Evolutionary conservation across 2,888 invertebrate genomes (phyloP), one percentile per base, ranked within the genome.

Genomic region (Terebella lapidaria): DNA sequence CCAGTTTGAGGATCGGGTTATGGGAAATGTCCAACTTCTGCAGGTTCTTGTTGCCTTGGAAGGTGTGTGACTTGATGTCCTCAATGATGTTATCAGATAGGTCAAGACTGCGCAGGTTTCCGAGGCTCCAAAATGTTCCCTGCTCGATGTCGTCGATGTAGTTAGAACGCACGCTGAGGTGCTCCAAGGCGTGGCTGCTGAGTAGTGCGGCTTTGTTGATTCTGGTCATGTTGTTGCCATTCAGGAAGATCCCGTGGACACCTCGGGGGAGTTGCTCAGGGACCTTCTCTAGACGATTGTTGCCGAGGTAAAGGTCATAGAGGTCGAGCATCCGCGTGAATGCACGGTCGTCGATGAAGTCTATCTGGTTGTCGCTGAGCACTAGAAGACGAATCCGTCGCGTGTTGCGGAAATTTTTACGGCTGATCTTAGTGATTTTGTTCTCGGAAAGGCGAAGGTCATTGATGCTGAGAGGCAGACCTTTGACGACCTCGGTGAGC

Each of bases 371-470:
- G 78, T 91, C 89, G 70, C 87, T 87, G 63, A 95, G 82, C 54
- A 92, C 86, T 66, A 95, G 87, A 67, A 90, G 82, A 72, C 88
- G 88, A 62, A 95, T 86, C 77, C 89, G 89, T 61, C 89, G 89
- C 5, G 93, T 90, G 53, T 92, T 92, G 1, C 90, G 46, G 74
- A 94, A 94, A 25, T 91, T 90, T 76, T 89, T 89, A 3, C 88
- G 87, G 64, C 85, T 85, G 2, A 76, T 67, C 47, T 67, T 60
- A 15, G 57, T 69, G 74, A 94, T 88, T 79, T 89, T 87, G 81
- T 93, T 92, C 75, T 91, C 89, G 47, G 91, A 90, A 69, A 94
- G 81, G 1, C 92, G 89, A 65, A 93, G 84, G 79, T 93, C 92
- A 78, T 90, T 70, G 57, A 93, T 89, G 58, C 88, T 87, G 26